phyloP scores from a whole-genome alignment of 2,113 vertebrate genomes.

The Chrysemys picta region DNA sequence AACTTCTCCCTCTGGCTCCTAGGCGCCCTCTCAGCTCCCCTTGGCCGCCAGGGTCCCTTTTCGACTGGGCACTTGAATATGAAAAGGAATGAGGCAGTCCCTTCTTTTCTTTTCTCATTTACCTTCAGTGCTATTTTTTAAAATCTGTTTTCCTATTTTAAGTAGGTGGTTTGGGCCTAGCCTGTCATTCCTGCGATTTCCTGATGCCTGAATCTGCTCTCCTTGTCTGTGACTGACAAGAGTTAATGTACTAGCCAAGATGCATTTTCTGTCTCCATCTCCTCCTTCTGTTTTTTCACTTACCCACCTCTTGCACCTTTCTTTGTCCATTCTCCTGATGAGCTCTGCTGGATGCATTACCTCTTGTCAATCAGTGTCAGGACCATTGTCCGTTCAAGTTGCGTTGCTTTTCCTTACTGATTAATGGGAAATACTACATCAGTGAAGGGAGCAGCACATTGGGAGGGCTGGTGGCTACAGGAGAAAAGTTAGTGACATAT shows the following conservation, averaged over 20 bases:
- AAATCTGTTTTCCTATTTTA: background rate
- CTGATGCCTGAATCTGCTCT: background rate
- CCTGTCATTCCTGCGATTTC: background rate
- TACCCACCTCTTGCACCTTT: background rate
- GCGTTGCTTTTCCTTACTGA: background rate
- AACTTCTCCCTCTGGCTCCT: too few relatives aligned
- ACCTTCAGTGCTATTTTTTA: background rate
- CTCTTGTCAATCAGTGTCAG: background rate
- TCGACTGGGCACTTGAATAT: background rate
- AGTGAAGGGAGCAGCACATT: background rate
- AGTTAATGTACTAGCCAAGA: background rate
- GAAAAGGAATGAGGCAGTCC: background rate
- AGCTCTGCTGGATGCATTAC: background rate
- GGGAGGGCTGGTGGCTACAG: background rate
- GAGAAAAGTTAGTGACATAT: background rate
- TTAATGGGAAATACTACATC: background rate
- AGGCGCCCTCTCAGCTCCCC: too few relatives aligned
- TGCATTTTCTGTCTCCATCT: conserved; percentile 18
- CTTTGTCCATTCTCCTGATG: background rate
- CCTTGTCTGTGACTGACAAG: background rate
- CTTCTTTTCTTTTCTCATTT: background rate
- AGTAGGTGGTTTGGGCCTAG: background rate
- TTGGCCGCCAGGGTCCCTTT: too few relatives aligned
- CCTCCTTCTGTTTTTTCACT: background rate
- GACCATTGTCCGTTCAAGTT: background rate